Evolutionary conservation across 2,888 invertebrate species (phyloP), one percentile per base, ranked within the genome.

Genomic region (Piscicola geometra): DNA sequence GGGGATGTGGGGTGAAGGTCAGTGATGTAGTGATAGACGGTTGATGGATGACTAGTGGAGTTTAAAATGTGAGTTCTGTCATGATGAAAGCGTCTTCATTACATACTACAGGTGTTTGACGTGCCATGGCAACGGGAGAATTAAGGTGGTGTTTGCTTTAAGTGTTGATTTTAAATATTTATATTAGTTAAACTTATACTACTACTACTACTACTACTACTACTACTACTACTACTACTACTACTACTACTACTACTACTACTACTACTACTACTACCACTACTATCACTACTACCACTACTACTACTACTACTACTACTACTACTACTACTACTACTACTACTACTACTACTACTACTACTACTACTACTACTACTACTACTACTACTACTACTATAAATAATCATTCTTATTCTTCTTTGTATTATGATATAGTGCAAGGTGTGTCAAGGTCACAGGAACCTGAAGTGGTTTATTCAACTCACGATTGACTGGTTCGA

Each of bases 381-480:
- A 64, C 64, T 28, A n/a, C 64, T 28, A 64, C 64, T 41, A 41
- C 41, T 41, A 41, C 41, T 41, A n/a, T n/a, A n/a, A n/a, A n/a
- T n/a, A n/a, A n/a, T n/a, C n/a, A n/a, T n/a, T n/a, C n/a, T n/a
- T n/a, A n/a, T 9, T 15, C 41, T 41, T 41, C 41, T 41, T 15
- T 41, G 5, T 41, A 41, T 41, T 41, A 41, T 15, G 41, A 41
- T 15, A 9, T n/a, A 82, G 0, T 88, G 88, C 80, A 82, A 83
- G 12, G 82, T 83, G 1, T 88, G 88, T 80, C 83, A 86, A 71
- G 85, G 86, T 12, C 83, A 84, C 75, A 86, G 86, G 15, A 86
- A 86, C 74, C 83, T 88, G 28, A 86, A 85, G 76, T 87, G 87
- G 81, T 88, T 82, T 80, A 86, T 87, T 77, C 84, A 85, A 76